Percentiles rank a stretch among this genome's conserved stretches.
Evolutionary conservation across 2,888 invertebrate species (phyloP).

Genomic region (Heliconius sara): DNA sequence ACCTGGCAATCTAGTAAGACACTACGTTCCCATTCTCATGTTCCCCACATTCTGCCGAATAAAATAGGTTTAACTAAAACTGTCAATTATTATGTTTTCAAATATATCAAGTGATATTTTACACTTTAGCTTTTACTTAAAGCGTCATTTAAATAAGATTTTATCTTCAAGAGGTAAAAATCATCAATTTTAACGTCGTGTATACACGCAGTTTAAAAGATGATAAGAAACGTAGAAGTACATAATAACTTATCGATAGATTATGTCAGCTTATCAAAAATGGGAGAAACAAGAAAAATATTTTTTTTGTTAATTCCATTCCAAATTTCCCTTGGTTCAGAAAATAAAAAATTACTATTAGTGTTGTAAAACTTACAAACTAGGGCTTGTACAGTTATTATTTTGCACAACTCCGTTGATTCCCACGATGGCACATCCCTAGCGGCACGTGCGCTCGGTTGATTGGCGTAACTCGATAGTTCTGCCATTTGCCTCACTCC

Average conservation of each 20-base stretch:
- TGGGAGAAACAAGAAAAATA: not conserved
- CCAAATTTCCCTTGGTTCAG: no score
- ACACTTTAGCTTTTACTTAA: not conserved
- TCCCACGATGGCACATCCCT: conserved; percentile 60
- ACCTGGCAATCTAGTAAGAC: no score
- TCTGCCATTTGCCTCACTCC: conserved; percentile 77
- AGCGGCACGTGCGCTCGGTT: conserved; percentile 75
- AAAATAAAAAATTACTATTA: not conserved
- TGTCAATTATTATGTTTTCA: no score
- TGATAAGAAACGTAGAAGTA: not conserved
- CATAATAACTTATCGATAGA: not conserved
- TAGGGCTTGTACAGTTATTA: not conserved
- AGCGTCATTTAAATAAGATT: not conserved
- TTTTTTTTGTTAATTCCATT: no score
- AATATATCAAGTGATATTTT: not conserved
- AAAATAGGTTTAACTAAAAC: no score
- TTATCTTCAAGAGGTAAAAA: no score
- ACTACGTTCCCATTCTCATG: no score
- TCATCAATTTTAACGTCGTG: no score
- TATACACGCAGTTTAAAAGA: not conserved
- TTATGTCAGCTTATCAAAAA: not conserved
- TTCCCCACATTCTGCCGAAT: not conserved
- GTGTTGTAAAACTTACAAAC: not conserved
- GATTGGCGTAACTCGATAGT: conserved; percentile 83
- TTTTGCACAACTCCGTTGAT: conserved; percentile 51